These are phyloP conservation scores for Leptonema lineaticorne DNA, from an alignment of 1,140 invertebrate genomes.

Conservation along the genomic window DNA sequence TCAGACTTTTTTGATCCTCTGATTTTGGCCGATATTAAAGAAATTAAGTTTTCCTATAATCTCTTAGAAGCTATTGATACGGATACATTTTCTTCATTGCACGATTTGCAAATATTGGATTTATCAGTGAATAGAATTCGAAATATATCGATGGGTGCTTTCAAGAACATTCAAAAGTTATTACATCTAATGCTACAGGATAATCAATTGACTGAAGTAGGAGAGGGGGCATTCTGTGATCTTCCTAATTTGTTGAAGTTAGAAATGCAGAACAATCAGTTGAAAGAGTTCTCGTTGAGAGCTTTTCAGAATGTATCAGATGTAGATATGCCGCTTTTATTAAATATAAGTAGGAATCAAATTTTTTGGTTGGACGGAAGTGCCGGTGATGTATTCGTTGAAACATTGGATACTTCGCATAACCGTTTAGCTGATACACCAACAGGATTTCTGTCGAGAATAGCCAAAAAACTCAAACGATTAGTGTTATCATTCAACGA, in stretches of 20 bases:
- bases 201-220: slow-evolving; percentile 65
- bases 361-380: slow-evolving; percentile 60
- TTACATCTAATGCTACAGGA: slow-evolving; percentile 69
- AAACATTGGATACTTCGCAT: slow-evolving; percentile 70
- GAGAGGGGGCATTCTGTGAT: slow-evolving; percentile 64
- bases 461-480: slow-evolving; percentile 63
- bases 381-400: slow-evolving; percentile 59
- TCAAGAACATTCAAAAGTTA: slow-evolving; percentile 67
- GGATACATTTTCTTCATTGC: slow-evolving; percentile 65
- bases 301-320: slow-evolving; percentile 67
- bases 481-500: slow-evolving; percentile 74
- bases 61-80: slow-evolving; percentile 61
- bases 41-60: slow-evolving; percentile 77
- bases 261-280: slow-evolving; percentile 71
- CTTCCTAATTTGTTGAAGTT: slow-evolving; percentile 68
- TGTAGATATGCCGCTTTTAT: slow-evolving; percentile 59
- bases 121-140: slow-evolving; percentile 71
- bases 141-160: slow-evolving; percentile 58
- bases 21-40: slow-evolving; percentile 71
- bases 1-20: slow-evolving; percentile 66
- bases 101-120: slow-evolving; percentile 67
- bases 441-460: slow-evolving; percentile 61
- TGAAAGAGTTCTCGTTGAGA: slow-evolving; percentile 66
- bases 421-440: slow-evolving; percentile 69
- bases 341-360: slow-evolving; percentile 72